Evolutionary conservation across 1,140 invertebrate species (phyloP), one percentile per base, ranked within the genome.

Genomic region (Hylyphantes graminicola): DNA sequence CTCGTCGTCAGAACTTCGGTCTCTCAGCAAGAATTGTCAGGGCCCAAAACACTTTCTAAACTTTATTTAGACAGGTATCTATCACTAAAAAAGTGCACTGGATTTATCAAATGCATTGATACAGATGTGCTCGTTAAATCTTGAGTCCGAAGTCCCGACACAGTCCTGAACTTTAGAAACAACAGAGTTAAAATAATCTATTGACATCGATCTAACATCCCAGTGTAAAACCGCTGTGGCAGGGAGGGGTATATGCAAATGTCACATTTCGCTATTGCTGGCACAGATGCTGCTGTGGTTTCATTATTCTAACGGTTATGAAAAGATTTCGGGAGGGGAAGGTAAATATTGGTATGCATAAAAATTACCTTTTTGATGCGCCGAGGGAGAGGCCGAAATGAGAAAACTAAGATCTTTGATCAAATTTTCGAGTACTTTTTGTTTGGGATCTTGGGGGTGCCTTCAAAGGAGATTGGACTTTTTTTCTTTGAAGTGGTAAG

Each of bases 341-440:
- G 54, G 72, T 74, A 74, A 74, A 74, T 74, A 74, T 74, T 74
- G 72, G 72, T 21, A 74, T 74, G 72, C 72, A 74, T 74, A 74
- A 74, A 74, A 74, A 74, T 74, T 74, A 74, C 72, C 67, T 70
- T 70, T 70, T 17, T 11, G 72, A 57, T 55, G 72, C 11, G 19
- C 54, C 35, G 51, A 55, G 57, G 57, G 53, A 21, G 13, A 73
- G 19, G 9, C 7, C 21, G 70, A 35, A 19, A 61, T 61, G 57
- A 59, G 54, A 74, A 74, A 68, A 50, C 35, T 35, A 35, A 61
- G 57, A 61, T 61, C 17, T 17, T 61, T 12, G 57, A 61, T 15
- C 57, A 61, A 61, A 61, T 61, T 17, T 61, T 12, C 35, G 35
- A 35, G 35, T 35, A 35, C 35, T 35, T 35, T 35, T 35, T 35